Evolutionary conservation across 2,113 vertebrate species (phyloP).

Genomic region (Chaetorhynchus papuensis): DNA sequence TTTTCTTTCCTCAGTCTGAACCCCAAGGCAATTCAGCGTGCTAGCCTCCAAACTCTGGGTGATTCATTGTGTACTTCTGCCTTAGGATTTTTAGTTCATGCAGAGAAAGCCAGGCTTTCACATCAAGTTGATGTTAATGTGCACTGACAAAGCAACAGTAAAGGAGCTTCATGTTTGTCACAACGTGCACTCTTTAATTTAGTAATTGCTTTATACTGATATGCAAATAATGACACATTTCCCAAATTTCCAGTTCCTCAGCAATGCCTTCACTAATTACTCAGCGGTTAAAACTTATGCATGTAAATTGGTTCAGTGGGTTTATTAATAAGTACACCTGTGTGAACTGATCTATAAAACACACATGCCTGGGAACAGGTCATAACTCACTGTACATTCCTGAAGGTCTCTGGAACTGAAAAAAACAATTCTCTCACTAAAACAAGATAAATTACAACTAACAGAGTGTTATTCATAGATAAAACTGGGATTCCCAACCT

Average conservation of each 20-base stretch:
- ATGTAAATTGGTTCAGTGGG: constrained; percentile 49
- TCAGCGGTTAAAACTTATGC: constrained; percentile 22
- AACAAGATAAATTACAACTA: not conserved
- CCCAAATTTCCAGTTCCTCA: constrained; percentile 61
- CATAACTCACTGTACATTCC: not conserved
- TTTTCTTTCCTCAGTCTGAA: constrained; percentile 59
- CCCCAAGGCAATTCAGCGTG: constrained; percentile 59
- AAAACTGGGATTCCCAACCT: not conserved
- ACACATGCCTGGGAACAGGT: not conserved
- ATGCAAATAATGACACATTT: constrained; percentile 70
- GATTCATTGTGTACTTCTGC: constrained; percentile 67
- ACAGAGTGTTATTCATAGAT: not conserved
- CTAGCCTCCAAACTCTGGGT: constrained; percentile 59
- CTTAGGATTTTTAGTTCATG: constrained; percentile 64
- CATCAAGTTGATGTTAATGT: constrained; percentile 67
- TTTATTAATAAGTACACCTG: constrained; percentile 57
- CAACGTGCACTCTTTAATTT: constrained; percentile 67
- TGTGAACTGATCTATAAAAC: constrained; percentile 20
- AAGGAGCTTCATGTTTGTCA: constrained; percentile 68
- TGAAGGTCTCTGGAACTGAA: not conserved
- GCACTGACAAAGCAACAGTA: constrained; percentile 69
- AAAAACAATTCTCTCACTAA: not conserved
- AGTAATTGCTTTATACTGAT: constrained; percentile 64
- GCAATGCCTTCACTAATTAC: constrained; percentile 50
- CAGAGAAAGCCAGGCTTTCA: constrained; percentile 61